Evolutionary conservation across 1,140 invertebrate species (phyloP).

Genomic region (Halictus rubicundus): DNA sequence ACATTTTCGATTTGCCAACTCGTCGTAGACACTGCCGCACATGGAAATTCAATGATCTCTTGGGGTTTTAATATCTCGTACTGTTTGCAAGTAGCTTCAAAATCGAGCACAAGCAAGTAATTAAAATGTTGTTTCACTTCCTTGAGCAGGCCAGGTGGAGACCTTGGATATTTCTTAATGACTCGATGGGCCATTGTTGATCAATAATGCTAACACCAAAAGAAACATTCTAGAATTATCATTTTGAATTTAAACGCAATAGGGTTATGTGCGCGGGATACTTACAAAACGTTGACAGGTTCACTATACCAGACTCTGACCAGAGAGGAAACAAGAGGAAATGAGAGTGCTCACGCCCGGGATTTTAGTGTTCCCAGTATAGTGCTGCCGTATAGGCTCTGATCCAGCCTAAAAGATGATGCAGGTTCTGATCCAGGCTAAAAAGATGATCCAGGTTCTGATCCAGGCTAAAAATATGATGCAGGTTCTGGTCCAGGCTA

Average conservation of each 20-base stretch:
- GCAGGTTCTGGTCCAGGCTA: too few species aligned
- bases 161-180: slow-evolving; percentile 47
- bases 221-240: background rate
- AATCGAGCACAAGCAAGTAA: slow-evolving; percentile 83
- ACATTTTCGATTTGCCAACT: slow-evolving; percentile 80
- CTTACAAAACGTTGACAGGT: background rate
- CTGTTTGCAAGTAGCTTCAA: slow-evolving; percentile 83
- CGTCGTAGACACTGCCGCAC: slow-evolving; percentile 81
- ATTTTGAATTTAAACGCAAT: background rate
- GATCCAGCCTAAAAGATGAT: too few species aligned
- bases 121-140: slow-evolving; percentile 73
- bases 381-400: too few species aligned
- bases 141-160: slow-evolving; percentile 1
- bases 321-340: too few species aligned
- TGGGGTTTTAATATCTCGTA: slow-evolving; percentile 68
- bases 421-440: too few species aligned
- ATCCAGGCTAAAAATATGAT: too few species aligned
- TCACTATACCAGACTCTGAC: too few species aligned
- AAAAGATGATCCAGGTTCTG: too few species aligned
- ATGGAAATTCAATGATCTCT: slow-evolving; percentile 87
- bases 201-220: background rate
- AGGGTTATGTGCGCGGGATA: background rate
- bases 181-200: slow-evolving; percentile 66
- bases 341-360: too few species aligned
- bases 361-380: too few species aligned